A percentile compares a stretch with the other conserved stretches of the same genome.
Evolutionary conservation across 2,888 invertebrate species (phyloP).

Genomic region (Spisula solida): DNA sequence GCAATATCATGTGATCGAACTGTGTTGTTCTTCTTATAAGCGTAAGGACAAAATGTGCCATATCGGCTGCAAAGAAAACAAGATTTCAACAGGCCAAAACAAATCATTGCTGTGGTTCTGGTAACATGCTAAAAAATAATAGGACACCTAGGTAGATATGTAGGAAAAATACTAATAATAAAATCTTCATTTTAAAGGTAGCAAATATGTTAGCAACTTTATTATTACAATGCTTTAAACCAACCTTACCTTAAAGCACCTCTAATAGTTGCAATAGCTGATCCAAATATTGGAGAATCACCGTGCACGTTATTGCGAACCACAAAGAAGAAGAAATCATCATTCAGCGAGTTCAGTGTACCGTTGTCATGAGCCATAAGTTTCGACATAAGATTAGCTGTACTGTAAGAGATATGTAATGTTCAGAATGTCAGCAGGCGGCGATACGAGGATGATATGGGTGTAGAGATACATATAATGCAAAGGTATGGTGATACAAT

Average conservation of each 20-base stretch:
- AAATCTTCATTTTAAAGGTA: too few relatives aligned
- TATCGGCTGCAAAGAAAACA: slow-evolving; percentile 64
- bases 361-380: slow-evolving; percentile 70
- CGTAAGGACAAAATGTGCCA: slow-evolving; percentile 81
- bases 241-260: slow-evolving; percentile 66
- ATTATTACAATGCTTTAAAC: too few relatives aligned
- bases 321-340: slow-evolving; percentile 77
- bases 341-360: slow-evolving; percentile 64
- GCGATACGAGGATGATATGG: too few relatives aligned
- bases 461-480: too few relatives aligned
- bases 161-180: too few relatives aligned
- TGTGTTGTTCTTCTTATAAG: slow-evolving; percentile 75
- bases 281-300: slow-evolving; percentile 81
- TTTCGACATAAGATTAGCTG: slow-evolving; percentile 81
- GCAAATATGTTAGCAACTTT: too few relatives aligned
- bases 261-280: slow-evolving; percentile 81
- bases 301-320: slow-evolving; percentile 84
- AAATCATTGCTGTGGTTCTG: too few relatives aligned
- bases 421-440: too few relatives aligned
- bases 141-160: too few relatives aligned
- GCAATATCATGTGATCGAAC: slow-evolving; percentile 82
- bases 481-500: too few relatives aligned
- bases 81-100: too few relatives aligned
- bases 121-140: too few relatives aligned
- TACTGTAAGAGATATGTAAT: slow-evolving; percentile 53